Base-by-base conservation (phyloP, 2,113 vertebrate species). In the Danionella cerebrum region DNA sequence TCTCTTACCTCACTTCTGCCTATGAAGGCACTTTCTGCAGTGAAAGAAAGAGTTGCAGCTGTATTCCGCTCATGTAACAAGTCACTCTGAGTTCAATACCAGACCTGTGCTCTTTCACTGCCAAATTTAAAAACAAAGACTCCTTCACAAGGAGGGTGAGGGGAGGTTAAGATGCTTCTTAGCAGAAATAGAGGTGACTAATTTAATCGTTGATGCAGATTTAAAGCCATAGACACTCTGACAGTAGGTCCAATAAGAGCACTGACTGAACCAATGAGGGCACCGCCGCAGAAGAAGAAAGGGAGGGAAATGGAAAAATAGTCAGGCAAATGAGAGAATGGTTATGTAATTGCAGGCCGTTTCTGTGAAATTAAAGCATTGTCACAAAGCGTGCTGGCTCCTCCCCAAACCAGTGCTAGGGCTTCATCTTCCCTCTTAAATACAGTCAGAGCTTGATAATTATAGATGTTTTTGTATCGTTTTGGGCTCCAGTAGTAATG, bases 131-230 rank as follows among this genome's bases (percentile, higher is more conserved):
- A 76, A 62, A 72, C 50, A 76, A 71, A 80, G 72, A 57, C 68
- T 38, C 50, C 33, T 39, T 41, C 57, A 41, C 27, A 50, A 21
- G 55, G 18, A 29, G 19, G 60, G 53, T 21, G 39, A 58, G 13
- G 60, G 42, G 27, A 36, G 69, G 73, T 70, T 63, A 69, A 48
- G 14, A 38, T n/a, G 27, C 62, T 62, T 13, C 55, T 79, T 72
- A 75, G 70, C 66, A 52, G 67, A 53, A 89, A 89, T 72, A 90
- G 85, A 91, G 85, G 85, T 86, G 83, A 94, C 91, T 93, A 91
- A 93, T 93, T 92, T 91, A 95, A 95, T 96, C 93, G 92, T 91
- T 92, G 89, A 92, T 91, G 91, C 82, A 80, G 89, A 91, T 91
- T 91, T 89, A 91, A 90, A 87, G 90, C 88, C 90, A 91, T 94